Base-by-base conservation (phyloP, 2,888 invertebrate genomes). In the Lottia scabra region DNA sequence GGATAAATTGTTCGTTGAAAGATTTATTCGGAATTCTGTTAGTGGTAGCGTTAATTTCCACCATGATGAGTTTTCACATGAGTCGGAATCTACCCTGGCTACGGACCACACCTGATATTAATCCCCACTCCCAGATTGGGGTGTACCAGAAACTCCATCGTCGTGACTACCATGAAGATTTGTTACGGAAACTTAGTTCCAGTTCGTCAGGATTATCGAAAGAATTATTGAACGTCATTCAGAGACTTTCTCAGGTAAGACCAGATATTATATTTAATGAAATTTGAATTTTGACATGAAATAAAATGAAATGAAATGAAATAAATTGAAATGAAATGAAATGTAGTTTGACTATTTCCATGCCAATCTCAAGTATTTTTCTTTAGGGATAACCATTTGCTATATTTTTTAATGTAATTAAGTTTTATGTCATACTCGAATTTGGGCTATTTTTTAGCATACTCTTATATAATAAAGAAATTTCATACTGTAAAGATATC, bases 61-160 rank as follows among this genome's bases (percentile, higher is more conserved):
- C 68, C 56, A 68, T 68, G 68, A 72, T 66, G 56, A 72, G 63
- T 38, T 46, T 72, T 15, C 62, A 72, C 56, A 67, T 68, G 64
- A 68, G 63, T 44, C 68, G 65, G 26, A 45, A 70, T 44, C 62
- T 72, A n/a, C 72, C 72, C 5, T 72, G 72, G 72, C 64, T 72
- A 5, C 72, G 56, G 23, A 44, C 45, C 15, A 64, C 63, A 38
- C 46, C 70, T 3, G 70, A 70, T 26, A 19, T 70, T 26, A 64
- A 70, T 19, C 45, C 64, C 16, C 48, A 70, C 26, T 30, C 64
- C 19, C 70, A 65, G 23, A 30, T 70, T 13, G 64, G 64, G 30
- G 64, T 48, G 12, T 70, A 70, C 65, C 70, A 64, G 5, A 70
- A 48, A 26, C 48, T 70, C 3, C 64, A 70, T 15, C 65, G 48